Percentiles rank a stretch among this genome's conserved stretches.
Conservation (phyloP, 2,797 vertebrate genomes). For the Sebastes taczanowskii region DNA sequence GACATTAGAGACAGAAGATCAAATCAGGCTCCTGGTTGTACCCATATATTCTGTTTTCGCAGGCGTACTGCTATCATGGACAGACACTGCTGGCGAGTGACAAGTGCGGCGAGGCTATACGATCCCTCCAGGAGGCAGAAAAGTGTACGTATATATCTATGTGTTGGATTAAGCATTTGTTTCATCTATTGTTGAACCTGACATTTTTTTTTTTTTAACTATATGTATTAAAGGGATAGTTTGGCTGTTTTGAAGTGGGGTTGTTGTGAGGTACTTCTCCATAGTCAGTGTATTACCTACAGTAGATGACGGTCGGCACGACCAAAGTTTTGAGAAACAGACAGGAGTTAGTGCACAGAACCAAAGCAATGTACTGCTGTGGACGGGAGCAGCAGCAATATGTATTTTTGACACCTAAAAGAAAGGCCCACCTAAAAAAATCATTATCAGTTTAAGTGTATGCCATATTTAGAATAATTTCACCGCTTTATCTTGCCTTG, state of each 20-base stretch:
- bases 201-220: neutral
- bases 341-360: too few relatives aligned
- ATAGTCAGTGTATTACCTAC: too few relatives aligned
- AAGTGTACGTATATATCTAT: constrained; percentile 87
- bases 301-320: too few relatives aligned
- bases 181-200: neutral
- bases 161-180: neutral
- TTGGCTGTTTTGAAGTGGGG: neutral
- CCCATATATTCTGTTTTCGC: constrained; percentile 8
- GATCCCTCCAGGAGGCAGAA: constrained; percentile 95
- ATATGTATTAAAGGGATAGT: neutral
- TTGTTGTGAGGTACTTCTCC: too few relatives aligned
- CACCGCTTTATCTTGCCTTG: too few relatives aligned
- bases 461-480: too few relatives aligned
- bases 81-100: constrained; percentile 92
- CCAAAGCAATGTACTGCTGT: too few relatives aligned
- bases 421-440: too few relatives aligned
- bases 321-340: too few relatives aligned
- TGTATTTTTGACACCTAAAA: too few relatives aligned
- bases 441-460: too few relatives aligned
- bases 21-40: neutral
- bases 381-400: too few relatives aligned
- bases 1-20: neutral
- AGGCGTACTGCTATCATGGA: constrained; percentile 96
- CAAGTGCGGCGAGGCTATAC: constrained; percentile 96